Conservation (phyloP, 1,140 invertebrate genomes). For the Saccostrea glomerata region DNA sequence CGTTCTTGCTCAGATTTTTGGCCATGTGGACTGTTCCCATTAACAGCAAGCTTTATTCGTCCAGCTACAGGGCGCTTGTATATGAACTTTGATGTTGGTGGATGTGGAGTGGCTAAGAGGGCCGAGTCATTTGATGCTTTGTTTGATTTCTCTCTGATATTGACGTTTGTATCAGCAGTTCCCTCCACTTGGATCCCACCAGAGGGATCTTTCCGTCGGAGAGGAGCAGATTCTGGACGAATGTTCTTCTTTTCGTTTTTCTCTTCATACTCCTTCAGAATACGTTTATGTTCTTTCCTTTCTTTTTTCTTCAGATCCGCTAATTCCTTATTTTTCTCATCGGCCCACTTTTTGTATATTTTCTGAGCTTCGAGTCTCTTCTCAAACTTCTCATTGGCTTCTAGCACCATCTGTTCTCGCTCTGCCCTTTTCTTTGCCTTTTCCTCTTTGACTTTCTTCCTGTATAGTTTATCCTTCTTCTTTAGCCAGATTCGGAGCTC, state of each 20-base stretch:
- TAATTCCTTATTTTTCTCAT: conserved; percentile 58
- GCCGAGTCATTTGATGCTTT: conserved; percentile 30
- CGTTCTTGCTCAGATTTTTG: conserved; percentile 54
- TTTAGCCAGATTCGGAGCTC: conserved; percentile 63
- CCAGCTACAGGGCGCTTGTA: conserved; percentile 72
- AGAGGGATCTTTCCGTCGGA: not conserved
- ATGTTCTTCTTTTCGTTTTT: conserved; percentile 52
- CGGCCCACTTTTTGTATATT: conserved; percentile 59
- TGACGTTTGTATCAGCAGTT: conserved; percentile 27
- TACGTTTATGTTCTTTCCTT: conserved; percentile 47
- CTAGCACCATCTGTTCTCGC: conserved; percentile 59
- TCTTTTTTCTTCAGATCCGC: conserved; percentile 49
- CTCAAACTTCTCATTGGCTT: conserved; percentile 65
- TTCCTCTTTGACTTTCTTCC: conserved; percentile 58
- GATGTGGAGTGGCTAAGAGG: conserved; percentile 52
- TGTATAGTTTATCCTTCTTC: conserved; percentile 63
- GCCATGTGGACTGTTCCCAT: conserved; percentile 41
- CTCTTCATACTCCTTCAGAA: conserved; percentile 36
- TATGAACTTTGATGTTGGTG: conserved; percentile 69
- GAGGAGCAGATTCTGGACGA: conserved; percentile 56
- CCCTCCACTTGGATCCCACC: conserved; percentile 30
- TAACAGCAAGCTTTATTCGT: conserved; percentile 66
- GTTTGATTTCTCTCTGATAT: conserved; percentile 2
- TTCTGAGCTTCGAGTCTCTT: conserved; percentile 62
- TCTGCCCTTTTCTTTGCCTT: conserved; percentile 61